Percentiles rank a stretch among this genome's conserved stretches.
These are phyloP conservation scores for Microcaecilia unicolor DNA, from an alignment of 2,797 vertebrate genomes.

Conservation along the genomic window DNA sequence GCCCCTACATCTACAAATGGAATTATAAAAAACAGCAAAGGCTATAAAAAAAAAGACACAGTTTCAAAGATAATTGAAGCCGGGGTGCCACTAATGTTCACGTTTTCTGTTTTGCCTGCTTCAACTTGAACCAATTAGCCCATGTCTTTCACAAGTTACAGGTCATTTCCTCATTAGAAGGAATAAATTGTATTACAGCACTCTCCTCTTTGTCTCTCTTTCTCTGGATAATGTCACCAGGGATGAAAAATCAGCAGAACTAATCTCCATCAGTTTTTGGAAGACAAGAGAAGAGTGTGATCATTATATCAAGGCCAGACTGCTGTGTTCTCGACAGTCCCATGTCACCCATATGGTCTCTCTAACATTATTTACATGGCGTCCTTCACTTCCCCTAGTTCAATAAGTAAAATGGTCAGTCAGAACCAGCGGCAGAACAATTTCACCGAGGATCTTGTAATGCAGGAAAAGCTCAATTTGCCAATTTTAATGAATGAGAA, in stretches of 20 bases:
- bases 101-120: conserved; percentile 14
- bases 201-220: conserved; percentile 9
- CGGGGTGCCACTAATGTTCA: conserved; percentile 1
- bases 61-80: conserved; percentile 12
- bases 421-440: too few relatives aligned
- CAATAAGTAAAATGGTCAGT: neutral
- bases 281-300: conserved; percentile 14
- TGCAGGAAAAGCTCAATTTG: too few relatives aligned
- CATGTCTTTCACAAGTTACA: conserved; percentile 5
- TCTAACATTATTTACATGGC: neutral
- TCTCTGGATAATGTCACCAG: conserved; percentile 31
- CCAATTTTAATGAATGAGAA: too few relatives aligned
- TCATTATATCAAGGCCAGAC: conserved; percentile 14
- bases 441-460: too few relatives aligned
- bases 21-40: too few relatives aligned
- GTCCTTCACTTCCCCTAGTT: rapidly evolving
- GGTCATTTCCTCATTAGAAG: conserved; percentile 42
- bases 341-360: conserved; percentile 18
- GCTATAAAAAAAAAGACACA: too few relatives aligned
- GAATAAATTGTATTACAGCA: conserved; percentile 38
- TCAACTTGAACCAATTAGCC: conserved; percentile 1
- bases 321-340: conserved; percentile 11
- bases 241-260: conserved; percentile 42
- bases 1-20: too few relatives aligned
- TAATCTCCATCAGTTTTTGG: conserved; percentile 49